Evolutionary conservation across 1,140 invertebrate genomes (phyloP), one percentile per base, ranked within the genome.

Genomic region (Drosophila auraria): DNA sequence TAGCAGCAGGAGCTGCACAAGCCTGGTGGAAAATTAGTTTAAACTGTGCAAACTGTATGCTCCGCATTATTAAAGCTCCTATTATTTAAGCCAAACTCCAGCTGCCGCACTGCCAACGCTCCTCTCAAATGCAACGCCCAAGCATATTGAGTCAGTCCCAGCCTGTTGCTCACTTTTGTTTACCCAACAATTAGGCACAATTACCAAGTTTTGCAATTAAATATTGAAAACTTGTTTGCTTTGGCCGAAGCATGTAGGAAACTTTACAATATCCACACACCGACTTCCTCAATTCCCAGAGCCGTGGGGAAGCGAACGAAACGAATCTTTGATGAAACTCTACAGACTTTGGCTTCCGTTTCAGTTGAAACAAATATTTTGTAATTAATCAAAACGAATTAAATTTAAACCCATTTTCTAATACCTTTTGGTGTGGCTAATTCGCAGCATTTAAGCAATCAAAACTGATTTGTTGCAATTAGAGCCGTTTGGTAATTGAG

Each of bases 121-220:
- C 53, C 7, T 38, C 51, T 5, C 17, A 50, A 72, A 73, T 45
- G 68, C 51, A 73, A 73, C 68, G 70, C 70, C 70, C 70, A 40
- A 58, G 49, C 66, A 72, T 57, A 80, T 83, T 87, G 80, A 74
- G 68, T 73, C 83, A 87, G 44, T 33, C 3, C 33, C 57, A 74
- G 40, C 56, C 58, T 51, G 63, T 63, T 71, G 57, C 49, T 70
- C 50, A 61, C 56, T 66, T 62, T 54, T 70, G 82, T 83, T 87
- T 81, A 78, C 69, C 81, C 84, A 89, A 81, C 84, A 81, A 87
- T 87, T 89, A 90, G 77, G 66, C 70, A 83, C 81, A 84, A 87
- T 84, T 89, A 80, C 75, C 62, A 72, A 78, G 82, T 89, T 64
- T 47, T 61, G 72, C 80, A 87, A 87, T 87, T 87, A 81, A 81